Conservation (phyloP, 2,113 vertebrate genomes). For the Anguilla rostrata region DNA sequence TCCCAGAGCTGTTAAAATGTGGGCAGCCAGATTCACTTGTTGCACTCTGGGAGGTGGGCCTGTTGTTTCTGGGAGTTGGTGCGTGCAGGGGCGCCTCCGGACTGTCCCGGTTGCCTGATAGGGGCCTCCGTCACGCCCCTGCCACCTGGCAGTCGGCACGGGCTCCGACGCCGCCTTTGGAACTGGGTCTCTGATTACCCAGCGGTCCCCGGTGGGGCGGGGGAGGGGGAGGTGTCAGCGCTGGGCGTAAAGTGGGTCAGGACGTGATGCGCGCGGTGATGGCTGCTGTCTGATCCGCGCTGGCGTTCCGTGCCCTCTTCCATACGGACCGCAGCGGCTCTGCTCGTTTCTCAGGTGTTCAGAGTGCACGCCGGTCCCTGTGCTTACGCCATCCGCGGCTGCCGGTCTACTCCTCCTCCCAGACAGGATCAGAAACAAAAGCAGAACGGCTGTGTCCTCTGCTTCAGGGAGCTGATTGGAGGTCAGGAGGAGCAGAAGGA, state of each 20-base stretch:
- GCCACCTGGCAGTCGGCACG: not conserved
- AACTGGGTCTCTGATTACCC: constrained; percentile 25
- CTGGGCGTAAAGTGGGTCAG: constrained; percentile 27
- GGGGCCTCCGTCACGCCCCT: not conserved
- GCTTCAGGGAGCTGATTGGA: constrained; percentile 16
- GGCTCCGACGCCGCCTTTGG: not conserved
- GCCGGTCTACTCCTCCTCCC: too few relatives aligned
- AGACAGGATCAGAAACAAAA: not conserved
- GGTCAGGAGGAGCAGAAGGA: constrained; percentile 5
- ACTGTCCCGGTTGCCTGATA: constrained; percentile 8
- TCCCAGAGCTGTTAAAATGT: not conserved
- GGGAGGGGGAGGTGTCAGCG: constrained; percentile 15
- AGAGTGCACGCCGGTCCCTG: not conserved
- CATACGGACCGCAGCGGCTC: not conserved
- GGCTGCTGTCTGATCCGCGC: not conserved
- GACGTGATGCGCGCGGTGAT: not conserved
- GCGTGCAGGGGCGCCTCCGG: not conserved
- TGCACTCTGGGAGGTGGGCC: not conserved
- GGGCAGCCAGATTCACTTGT: not conserved
- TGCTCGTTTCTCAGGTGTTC: not conserved
- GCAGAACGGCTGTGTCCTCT: not conserved
- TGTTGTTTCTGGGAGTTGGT: not conserved
- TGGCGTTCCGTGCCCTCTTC: not conserved
- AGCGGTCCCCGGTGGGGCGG: not conserved
- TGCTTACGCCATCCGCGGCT: not conserved